A percentile compares a stretch with the other conserved stretches of the same genome.
These are phyloP conservation scores for Megaptera novaeangliae DNA, from an alignment of 2,113 vertebrate species.

Conservation along the genomic window DNA sequence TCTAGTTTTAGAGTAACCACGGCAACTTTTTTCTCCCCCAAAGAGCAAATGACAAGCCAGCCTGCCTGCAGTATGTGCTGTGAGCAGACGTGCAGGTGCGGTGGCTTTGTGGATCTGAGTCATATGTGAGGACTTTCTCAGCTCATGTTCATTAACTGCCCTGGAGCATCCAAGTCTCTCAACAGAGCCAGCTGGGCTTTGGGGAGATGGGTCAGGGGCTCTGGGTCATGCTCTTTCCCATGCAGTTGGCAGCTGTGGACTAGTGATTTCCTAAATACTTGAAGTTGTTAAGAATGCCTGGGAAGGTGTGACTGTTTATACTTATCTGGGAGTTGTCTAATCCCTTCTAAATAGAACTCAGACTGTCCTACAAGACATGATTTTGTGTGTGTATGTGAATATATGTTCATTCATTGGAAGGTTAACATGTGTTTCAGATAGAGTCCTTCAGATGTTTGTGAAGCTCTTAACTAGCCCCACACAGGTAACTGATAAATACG, in stretches of 20 bases:
- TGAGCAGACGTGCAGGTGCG: neutral
- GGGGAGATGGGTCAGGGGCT: neutral
- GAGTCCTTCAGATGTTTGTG: neutral
- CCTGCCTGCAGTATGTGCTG: neutral
- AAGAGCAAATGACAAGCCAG: constrained; percentile 8
- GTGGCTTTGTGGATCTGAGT: neutral
- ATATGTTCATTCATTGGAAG: neutral
- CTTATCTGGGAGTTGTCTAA: neutral
- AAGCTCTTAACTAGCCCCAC: neutral
- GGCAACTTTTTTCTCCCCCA: neutral
- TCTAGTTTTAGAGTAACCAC: constrained; percentile 57
- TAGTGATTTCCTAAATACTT: neutral
- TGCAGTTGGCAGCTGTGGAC: neutral
- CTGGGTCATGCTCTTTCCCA: neutral
- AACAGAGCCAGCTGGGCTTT: neutral
- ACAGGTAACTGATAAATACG: neutral
- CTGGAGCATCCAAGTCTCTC: neutral
- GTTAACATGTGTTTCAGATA: neutral
- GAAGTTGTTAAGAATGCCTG: neutral
- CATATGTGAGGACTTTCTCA: neutral
- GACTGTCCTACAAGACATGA: neutral
- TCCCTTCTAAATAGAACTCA: neutral
- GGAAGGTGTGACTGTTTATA: neutral
- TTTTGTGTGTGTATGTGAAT: neutral
- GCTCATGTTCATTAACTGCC: neutral